Base-by-base conservation (phyloP, 2,797 vertebrate species). In the Apodemus agrarius region DNA sequence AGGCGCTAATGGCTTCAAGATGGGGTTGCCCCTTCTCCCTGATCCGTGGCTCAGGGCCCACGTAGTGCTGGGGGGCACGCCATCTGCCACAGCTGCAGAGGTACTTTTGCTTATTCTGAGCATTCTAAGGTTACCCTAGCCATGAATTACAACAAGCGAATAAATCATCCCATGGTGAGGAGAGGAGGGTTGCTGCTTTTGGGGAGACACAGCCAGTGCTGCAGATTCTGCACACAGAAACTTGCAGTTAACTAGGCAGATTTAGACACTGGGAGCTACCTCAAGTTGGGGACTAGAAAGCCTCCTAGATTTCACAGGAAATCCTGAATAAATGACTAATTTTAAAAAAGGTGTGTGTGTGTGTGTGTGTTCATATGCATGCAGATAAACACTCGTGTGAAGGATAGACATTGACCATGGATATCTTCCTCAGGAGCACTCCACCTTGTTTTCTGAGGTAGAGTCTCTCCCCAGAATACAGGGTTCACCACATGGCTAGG, bases 21-120 rank as follows among this genome's bases (percentile, higher is more conserved):
- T 95, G 98, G 98, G 95, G 95, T 96, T 97, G 98, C 98, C 96
- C 74, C 93, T 86, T 79, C 63, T 4, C 88, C 57, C 29, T 65
- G 91, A 91, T 92, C 61, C 78, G 22, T 93, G 1, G 95, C 61
- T 96, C 82, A 29, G 9, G n/a, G 97, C 98, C 97, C 97, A 80
- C 96, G 97, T 97, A 93, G 97, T 96, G 95, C 90, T 37, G 76
- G 97, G 96, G 89, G 96, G 83, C 52, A 37, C 97, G 95, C 96
- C 97, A 61, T 98, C 95, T 95, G 98, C 93, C 94, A 92, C 98
- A 98, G 98, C 98, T 98, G 98, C 97, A 98, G 98, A 98, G 98
- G 97, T 97, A 98, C 98, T 98, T 98, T 98, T 97, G 98, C 98
- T 98, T 98, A 97, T 97, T 98, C 98, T 97, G 98, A 98, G 93